phyloP scores from a whole-genome alignment of 53 echinoderm and acorn worm genomes.

The Crossaster papposus region DNA sequence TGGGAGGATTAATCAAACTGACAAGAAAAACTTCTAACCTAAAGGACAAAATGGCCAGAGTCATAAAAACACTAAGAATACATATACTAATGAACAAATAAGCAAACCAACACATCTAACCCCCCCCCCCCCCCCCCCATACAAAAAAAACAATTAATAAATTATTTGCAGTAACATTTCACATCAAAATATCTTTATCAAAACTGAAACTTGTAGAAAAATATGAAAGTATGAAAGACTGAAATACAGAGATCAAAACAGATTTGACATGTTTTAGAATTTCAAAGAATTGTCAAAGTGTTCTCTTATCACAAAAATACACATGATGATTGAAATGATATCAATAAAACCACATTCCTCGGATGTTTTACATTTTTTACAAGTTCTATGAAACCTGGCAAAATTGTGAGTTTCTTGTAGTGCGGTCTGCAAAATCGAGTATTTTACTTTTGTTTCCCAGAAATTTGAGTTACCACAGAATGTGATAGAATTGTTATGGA shows the following conservation, averaged over 20 bases:
- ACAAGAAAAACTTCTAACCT: too few species aligned
- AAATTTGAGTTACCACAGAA: not conserved
- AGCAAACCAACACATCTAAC: too few species aligned
- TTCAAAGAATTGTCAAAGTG: not conserved
- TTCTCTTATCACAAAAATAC: not conserved
- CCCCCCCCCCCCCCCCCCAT: too few species aligned
- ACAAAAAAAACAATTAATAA: too few species aligned
- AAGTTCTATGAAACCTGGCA: not conserved
- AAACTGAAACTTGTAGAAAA: not conserved
- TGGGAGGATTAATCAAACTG: too few species aligned
- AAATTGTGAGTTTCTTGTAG: not conserved
- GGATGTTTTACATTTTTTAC: not conserved
- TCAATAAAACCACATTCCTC: not conserved
- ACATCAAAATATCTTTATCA: too few species aligned
- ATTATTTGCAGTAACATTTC: too few species aligned
- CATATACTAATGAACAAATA: too few species aligned
- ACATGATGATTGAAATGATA: too few species aligned
- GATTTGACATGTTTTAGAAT: not conserved
- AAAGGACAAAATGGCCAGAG: too few species aligned
- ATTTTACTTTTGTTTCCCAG: not conserved
- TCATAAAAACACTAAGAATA: too few species aligned
- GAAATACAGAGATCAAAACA: not conserved
- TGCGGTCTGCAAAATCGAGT: not conserved
- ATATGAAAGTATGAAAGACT: not conserved
- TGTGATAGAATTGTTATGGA: not conserved